phyloP scores from a whole-genome alignment of 1,140 invertebrate species.

The Hypsibius dujardini region DNA sequence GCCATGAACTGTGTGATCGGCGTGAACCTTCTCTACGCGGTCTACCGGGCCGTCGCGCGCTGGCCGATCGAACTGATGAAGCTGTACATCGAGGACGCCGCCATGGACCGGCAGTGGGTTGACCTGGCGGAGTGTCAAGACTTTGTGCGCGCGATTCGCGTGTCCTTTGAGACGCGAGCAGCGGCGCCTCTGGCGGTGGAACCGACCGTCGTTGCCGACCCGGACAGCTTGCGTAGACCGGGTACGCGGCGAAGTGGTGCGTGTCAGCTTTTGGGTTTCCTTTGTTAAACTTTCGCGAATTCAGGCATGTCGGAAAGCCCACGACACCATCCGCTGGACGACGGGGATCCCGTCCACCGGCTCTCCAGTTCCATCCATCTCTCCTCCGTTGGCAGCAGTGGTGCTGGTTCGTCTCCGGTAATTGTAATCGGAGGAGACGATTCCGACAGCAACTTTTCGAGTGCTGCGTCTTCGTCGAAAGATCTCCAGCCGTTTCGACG shows the following conservation, averaged over 20 bases:
- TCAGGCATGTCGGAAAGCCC: not conserved
- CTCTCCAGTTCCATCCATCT: too few species aligned
- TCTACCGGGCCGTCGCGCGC: not conserved
- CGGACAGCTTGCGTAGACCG: too few species aligned
- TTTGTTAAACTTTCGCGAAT: not conserved
- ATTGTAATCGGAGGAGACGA: not conserved
- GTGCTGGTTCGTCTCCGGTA: too few species aligned
- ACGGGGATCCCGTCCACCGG: too few species aligned
- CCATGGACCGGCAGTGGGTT: not conserved
- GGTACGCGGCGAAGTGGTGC: too few species aligned
- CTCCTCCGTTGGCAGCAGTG: too few species aligned
- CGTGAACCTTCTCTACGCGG: not conserved
- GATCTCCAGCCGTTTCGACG: too few species aligned
- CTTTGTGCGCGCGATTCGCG: not conserved
- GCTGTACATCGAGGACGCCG: not conserved
- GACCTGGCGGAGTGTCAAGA: conserved; percentile 3
- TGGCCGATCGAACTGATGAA: not conserved
- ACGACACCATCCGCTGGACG: not conserved
- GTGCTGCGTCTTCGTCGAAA: not conserved
- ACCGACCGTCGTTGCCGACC: not conserved
- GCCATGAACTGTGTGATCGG: not conserved
- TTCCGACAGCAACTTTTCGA: conserved; percentile 1
- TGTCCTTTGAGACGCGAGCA: not conserved
- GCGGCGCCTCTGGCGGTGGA: not conserved
- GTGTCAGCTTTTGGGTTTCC: too few species aligned